Conservation (phyloP, 1,140 invertebrate species). For the Eciton burchellii region DNA sequence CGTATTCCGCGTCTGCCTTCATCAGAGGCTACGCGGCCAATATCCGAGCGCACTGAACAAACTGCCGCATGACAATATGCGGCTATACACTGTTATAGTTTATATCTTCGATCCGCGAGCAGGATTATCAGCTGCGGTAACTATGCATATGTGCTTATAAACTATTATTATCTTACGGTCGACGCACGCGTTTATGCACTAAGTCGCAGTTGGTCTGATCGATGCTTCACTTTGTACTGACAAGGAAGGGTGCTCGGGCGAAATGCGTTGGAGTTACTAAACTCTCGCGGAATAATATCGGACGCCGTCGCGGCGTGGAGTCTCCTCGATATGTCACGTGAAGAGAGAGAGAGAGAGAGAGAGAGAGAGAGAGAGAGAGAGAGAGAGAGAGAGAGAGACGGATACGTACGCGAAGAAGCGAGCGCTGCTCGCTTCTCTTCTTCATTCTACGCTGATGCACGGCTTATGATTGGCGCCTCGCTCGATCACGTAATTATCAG, state of each 20-base stretch:
- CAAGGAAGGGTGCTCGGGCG: conserved; percentile 33
- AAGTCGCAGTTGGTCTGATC: conserved; percentile 45
- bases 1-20: conserved; percentile 32
- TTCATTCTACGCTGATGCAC: no score
- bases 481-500: no score
- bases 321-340: conserved; percentile 17
- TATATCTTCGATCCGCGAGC: conserved; percentile 53
- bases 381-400: no score
- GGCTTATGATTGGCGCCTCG: no score
- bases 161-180: conserved; percentile 63
- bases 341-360: background rate
- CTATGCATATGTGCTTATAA: conserved; percentile 44
- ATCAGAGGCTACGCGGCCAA: conserved; percentile 27
- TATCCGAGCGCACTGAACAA: conserved; percentile 29
- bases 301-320: background rate
- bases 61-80: conserved; percentile 15
- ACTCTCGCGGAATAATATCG: conserved; percentile 40
- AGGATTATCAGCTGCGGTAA: conserved; percentile 44
- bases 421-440: no score
- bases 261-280: conserved; percentile 44
- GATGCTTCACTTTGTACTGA: conserved; percentile 52
- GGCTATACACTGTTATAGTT: conserved; percentile 53
- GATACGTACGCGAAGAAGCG: no score
- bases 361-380: no score
- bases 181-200: conserved; percentile 48